Conservation (phyloP, 1,140 invertebrate species). For the Lasioglossum baleicum region DNA sequence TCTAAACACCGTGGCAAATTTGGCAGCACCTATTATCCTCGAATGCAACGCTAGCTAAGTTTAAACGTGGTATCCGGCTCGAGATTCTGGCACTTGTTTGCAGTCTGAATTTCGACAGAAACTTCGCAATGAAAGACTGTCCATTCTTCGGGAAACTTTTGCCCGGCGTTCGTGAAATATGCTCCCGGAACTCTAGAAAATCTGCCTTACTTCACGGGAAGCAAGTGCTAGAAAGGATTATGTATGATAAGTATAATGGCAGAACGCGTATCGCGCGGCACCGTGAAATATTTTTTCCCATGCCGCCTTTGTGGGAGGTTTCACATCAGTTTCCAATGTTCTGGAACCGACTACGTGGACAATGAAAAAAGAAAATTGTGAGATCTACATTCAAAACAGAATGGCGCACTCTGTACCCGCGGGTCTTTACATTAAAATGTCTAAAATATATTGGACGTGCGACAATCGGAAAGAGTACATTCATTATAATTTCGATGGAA, state of each 20-base stretch:
- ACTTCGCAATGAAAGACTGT: conserved; percentile 8
- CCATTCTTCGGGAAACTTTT: conserved; percentile 9
- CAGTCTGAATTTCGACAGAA: not conserved
- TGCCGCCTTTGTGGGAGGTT: too few species aligned
- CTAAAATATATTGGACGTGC: too few species aligned
- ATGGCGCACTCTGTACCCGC: too few species aligned
- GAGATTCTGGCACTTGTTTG: conserved; percentile 1
- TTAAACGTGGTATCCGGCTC: not conserved
- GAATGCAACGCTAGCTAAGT: not conserved
- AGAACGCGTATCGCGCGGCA: not conserved
- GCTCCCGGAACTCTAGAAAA: not conserved
- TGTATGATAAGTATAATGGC: not conserved
- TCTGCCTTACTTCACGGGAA: conserved; percentile 2
- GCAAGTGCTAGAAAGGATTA: conserved; percentile 7
- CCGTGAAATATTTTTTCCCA: not conserved
- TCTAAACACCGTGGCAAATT: too few species aligned
- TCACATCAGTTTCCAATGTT: not conserved
- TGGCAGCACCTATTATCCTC: not conserved
- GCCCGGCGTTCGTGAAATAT: not conserved
- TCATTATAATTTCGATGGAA: too few species aligned
- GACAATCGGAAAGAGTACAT: too few species aligned
- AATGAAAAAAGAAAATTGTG: not conserved
- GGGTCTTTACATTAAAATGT: too few species aligned
- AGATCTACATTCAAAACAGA: not conserved
- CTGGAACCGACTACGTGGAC: not conserved